Evolutionary conservation across 2,888 invertebrate species (phyloP).

Genomic region (Coenonympha arcania): DNA sequence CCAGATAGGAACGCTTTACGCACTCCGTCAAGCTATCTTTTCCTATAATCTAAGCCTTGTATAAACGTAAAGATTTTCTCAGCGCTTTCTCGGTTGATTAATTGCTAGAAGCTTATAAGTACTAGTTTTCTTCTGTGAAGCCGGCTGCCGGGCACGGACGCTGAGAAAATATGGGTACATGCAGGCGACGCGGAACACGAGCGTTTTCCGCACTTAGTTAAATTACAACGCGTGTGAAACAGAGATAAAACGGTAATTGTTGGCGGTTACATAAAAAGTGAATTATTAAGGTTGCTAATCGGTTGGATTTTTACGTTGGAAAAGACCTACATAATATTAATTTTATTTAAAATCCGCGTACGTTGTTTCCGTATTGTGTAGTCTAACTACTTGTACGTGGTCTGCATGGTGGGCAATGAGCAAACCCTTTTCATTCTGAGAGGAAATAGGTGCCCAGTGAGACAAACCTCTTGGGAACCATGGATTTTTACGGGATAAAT

Average conservation of each 20-base stretch:
- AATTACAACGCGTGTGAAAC: conserved; percentile 10
- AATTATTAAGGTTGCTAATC: background rate
- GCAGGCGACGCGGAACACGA: conserved; percentile 12
- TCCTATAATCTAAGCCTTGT: background rate
- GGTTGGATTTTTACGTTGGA: too few relatives aligned
- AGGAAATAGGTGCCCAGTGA: too few relatives aligned
- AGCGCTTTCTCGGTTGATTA: conserved; percentile 17
- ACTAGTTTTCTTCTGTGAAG: conserved; percentile 6
- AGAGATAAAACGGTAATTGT: conserved; percentile 9
- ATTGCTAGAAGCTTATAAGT: conserved; percentile 6
- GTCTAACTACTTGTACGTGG: too few relatives aligned
- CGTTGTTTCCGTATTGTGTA: too few relatives aligned
- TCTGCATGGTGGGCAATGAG: too few relatives aligned
- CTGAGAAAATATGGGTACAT: conserved; percentile 10
- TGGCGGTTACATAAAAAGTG: conserved; percentile 5
- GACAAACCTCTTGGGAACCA: too few relatives aligned
- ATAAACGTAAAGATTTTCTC: conserved; percentile 13
- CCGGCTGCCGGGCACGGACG: background rate
- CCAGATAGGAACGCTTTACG: background rate
- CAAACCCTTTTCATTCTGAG: too few relatives aligned
- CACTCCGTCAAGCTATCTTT: background rate
- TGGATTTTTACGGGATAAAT: too few relatives aligned
- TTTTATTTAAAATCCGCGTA: too few relatives aligned
- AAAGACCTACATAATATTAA: too few relatives aligned
- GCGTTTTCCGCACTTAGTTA: conserved; percentile 7